phyloP scores from a whole-genome alignment of 2,888 invertebrate species.

The Acleris emargana region DNA sequence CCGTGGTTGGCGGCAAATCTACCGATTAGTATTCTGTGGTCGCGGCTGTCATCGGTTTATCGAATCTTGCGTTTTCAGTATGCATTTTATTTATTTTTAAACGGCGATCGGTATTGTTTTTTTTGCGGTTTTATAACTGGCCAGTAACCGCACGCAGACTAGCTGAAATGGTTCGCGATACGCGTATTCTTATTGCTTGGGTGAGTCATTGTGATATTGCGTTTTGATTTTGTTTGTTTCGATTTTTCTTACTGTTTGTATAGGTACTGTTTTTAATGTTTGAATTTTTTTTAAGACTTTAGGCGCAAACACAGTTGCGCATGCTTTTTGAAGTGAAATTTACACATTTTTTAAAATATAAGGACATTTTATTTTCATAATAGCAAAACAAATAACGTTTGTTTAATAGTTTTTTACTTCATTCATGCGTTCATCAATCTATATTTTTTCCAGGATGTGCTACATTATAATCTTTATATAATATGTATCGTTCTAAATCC shows the following conservation, averaged over 20 bases:
- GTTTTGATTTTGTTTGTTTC: not conserved
- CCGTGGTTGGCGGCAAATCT: constrained; percentile 66
- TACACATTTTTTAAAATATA: too few relatives aligned
- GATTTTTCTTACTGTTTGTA: not conserved
- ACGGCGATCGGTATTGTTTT: constrained; percentile 51
- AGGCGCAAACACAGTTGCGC: too few relatives aligned
- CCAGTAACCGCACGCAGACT: constrained; percentile 35
- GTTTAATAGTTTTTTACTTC: not conserved
- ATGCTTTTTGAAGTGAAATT: too few relatives aligned
- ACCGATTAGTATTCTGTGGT: constrained; percentile 50
- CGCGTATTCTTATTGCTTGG: constrained; percentile 36
- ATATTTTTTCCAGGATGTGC: too few relatives aligned
- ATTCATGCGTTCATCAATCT: too few relatives aligned
- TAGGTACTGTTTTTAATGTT: not conserved
- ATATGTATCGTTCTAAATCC: too few relatives aligned
- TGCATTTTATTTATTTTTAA: constrained; percentile 53
- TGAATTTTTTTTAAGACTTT: not conserved
- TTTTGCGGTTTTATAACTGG: constrained; percentile 48
- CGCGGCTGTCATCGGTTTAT: constrained; percentile 63
- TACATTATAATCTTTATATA: too few relatives aligned
- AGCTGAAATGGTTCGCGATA: constrained; percentile 41
- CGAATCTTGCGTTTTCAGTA: constrained; percentile 59
- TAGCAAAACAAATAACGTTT: not conserved
- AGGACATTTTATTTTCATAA: not conserved
- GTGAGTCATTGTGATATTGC: not conserved